These are phyloP conservation scores for Psephotus haematonotus DNA, from an alignment of 2,113 vertebrate genomes.

Conservation along the genomic window DNA sequence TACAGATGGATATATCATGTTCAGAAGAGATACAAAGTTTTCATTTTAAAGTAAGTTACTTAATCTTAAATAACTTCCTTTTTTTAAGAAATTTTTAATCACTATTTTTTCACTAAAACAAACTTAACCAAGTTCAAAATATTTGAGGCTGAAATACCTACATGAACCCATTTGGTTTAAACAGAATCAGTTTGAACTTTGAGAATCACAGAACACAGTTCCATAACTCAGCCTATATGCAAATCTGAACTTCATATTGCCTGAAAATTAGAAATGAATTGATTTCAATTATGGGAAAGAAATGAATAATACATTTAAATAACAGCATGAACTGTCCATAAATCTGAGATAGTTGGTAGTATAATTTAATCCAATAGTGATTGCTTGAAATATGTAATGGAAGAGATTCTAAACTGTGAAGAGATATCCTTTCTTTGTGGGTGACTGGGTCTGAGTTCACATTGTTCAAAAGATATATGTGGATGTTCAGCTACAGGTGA, in stretches of 20 bases:
- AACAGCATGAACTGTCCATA: background rate
- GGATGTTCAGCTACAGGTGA: slow-evolving; percentile 41
- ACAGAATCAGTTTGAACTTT: slow-evolving; percentile 37
- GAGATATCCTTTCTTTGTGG: slow-evolving; percentile 22
- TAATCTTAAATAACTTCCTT: background rate
- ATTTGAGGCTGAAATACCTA: slow-evolving; percentile 52
- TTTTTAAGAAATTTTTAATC: slow-evolving; percentile 33
- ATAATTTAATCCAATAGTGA: background rate
- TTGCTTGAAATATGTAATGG: background rate
- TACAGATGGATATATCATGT: background rate
- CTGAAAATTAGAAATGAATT: slow-evolving; percentile 54
- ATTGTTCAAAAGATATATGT: background rate
- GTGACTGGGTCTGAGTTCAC: background rate
- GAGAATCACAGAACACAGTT: slow-evolving; percentile 5
- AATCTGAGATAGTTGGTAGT: background rate
- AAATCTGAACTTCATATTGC: slow-evolving; percentile 32
- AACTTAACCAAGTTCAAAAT: slow-evolving; percentile 46
- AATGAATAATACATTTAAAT: background rate
- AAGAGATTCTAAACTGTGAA: slow-evolving; percentile 28
- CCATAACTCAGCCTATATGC: background rate
- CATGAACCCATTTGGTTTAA: slow-evolving; percentile 46
- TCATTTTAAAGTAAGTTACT: background rate
- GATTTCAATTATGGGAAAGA: background rate
- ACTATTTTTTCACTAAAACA: slow-evolving; percentile 43
- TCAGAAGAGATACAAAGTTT: background rate